Percentiles rank a stretch among this genome's conserved stretches.
Evolutionary conservation across 2,797 vertebrate genomes (phyloP).

Genomic region (Ctenopoma kingsleyae): DNA sequence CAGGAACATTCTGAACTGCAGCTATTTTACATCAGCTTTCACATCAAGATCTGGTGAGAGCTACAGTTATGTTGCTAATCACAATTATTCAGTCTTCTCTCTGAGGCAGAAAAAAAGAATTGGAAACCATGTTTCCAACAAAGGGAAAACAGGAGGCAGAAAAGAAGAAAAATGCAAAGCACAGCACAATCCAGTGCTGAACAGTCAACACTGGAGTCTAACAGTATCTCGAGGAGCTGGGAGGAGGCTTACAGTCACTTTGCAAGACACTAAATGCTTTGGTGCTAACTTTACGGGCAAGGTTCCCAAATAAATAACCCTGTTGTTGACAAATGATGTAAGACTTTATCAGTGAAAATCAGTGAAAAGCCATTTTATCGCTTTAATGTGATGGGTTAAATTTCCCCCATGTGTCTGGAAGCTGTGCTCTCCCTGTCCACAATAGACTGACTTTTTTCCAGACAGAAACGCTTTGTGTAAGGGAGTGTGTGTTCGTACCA

Average conservation of each 20-base stretch:
- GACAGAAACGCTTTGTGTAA: constrained; percentile 78
- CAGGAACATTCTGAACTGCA: constrained; percentile 52
- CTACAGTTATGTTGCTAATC: constrained; percentile 78
- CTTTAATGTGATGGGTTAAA: constrained; percentile 65
- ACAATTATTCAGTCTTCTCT: constrained; percentile 80
- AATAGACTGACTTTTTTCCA: constrained; percentile 77
- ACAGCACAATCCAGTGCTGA: constrained; percentile 17
- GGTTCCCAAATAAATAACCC: constrained; percentile 15
- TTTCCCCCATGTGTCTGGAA: constrained; percentile 55
- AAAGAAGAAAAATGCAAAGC: constrained; percentile 36
- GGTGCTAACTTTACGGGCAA: constrained; percentile 67
- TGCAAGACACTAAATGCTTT: constrained; percentile 79
- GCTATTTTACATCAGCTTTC: constrained; percentile 81
- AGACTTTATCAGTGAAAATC: constrained; percentile 46
- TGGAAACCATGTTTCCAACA: constrained; percentile 8
- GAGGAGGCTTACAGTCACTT: constrained; percentile 78
- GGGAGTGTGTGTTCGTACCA: constrained; percentile 75
- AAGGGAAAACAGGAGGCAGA: constrained; percentile 31
- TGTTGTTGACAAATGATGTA: constrained; percentile 15
- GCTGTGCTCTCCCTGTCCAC: constrained; percentile 53
- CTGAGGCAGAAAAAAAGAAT: constrained; percentile 24
- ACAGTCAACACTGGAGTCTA: constrained; percentile 14
- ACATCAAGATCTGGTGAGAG: constrained; percentile 81
- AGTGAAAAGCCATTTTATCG: constrained; percentile 36
- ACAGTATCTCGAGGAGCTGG: constrained; percentile 45